Conservation (phyloP, 2,113 vertebrate genomes). For the Cisticola juncidis region DNA sequence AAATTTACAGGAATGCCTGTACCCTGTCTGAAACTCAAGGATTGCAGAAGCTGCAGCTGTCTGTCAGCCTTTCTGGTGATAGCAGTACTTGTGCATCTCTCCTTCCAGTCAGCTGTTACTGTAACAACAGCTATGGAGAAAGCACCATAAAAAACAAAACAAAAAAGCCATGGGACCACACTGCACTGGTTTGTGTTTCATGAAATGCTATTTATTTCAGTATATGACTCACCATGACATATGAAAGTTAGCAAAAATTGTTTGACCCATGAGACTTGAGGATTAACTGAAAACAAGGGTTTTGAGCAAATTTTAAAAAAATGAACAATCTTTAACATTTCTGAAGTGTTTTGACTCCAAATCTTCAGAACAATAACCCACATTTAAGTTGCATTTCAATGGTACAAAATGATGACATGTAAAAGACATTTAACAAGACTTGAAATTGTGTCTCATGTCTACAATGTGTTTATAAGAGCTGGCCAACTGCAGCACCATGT, state of each 20-base stretch:
- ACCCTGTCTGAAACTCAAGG: not conserved
- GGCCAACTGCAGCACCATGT: constrained; percentile 4
- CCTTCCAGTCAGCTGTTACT: not conserved
- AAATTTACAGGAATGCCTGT: not conserved
- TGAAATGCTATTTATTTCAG: not conserved
- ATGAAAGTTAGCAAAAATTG: not conserved
- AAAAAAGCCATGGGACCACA: not conserved
- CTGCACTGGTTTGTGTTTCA: not conserved
- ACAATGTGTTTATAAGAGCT: constrained; percentile 30
- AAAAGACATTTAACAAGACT: constrained; percentile 7
- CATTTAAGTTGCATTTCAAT: not conserved
- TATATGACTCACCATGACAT: not conserved
- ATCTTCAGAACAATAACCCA: not conserved
- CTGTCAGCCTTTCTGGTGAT: not conserved
- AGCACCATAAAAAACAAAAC: not conserved
- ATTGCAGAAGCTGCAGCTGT: not conserved
- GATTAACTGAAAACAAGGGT: not conserved
- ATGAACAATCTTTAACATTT: not conserved
- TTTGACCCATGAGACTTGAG: not conserved
- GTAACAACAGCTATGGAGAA: not conserved
- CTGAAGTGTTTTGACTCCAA: constrained; percentile 24
- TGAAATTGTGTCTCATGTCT: not conserved
- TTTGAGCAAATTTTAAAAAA: not conserved
- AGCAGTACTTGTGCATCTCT: not conserved
- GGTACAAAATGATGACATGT: not conserved